Conservation (phyloP, 2,113 vertebrate species). For the Proteles cristata region DNA sequence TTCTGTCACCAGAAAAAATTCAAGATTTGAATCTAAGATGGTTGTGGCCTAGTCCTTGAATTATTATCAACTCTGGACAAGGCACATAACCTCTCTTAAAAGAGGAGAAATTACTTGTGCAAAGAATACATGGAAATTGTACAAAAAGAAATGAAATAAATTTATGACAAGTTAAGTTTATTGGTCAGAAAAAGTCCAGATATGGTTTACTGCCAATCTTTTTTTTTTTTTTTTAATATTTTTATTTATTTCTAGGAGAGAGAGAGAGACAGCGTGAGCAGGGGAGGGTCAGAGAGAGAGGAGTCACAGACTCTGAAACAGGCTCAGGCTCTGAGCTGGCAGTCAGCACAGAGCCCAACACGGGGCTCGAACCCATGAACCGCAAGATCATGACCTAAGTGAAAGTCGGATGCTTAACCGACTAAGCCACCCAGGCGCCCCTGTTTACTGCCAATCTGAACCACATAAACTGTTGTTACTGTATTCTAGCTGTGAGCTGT, state of each 20-base stretch:
- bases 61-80: background rate
- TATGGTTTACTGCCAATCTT: background rate
- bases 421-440: no score
- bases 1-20: background rate
- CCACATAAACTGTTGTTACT: background rate
- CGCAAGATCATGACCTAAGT: no score
- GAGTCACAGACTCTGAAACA: no score
- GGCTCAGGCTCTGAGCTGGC: no score
- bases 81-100: background rate
- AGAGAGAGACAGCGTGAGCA: no score
- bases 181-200: background rate
- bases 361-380: no score
- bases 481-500: background rate
- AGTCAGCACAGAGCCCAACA: no score
- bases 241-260: no score
- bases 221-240: no score
- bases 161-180: background rate
- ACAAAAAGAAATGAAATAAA: background rate
- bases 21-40: background rate
- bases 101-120: background rate
- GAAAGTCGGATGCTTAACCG: no score
- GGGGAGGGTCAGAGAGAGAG: no score
- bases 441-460: background rate
- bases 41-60: background rate
- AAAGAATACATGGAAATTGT: background rate